phyloP scores from a whole-genome alignment of 2,113 vertebrate genomes.

The Antechinus stuartii region DNA sequence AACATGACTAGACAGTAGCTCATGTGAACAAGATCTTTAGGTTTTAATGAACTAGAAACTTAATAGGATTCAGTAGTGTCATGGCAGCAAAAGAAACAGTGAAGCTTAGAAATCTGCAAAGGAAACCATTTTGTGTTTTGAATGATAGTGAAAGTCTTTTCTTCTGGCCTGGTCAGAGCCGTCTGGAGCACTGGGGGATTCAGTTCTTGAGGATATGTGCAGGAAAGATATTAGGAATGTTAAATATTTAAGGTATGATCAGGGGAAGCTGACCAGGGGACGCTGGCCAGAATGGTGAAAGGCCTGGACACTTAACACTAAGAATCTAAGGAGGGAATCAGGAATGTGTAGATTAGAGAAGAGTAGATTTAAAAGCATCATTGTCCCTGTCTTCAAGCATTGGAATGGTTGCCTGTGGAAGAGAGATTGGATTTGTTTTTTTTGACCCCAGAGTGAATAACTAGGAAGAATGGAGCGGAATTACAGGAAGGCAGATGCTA shows the following conservation, averaged over 20 bases:
- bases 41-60: neutral
- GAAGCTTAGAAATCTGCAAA: neutral
- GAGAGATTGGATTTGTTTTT: neutral
- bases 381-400: neutral
- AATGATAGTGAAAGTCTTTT: neutral
- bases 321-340: neutral
- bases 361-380: neutral
- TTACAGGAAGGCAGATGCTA: neutral
- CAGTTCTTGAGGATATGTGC: neutral
- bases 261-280: too few species aligned
- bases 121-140: neutral
- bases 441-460: neutral
- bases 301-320: neutral
- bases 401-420: neutral
- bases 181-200: neutral
- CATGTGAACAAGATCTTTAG: neutral
- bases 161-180: neutral
- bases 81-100: neutral
- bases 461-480: neutral
- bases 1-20: neutral
- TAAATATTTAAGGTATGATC: neutral
- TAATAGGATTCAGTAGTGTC: neutral
- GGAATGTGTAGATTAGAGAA: neutral
- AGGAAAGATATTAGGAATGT: neutral
- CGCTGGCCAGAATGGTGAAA: neutral